phyloP scores from a whole-genome alignment of 2,797 vertebrate species.

The Chiloscyllium punctatum region DNA sequence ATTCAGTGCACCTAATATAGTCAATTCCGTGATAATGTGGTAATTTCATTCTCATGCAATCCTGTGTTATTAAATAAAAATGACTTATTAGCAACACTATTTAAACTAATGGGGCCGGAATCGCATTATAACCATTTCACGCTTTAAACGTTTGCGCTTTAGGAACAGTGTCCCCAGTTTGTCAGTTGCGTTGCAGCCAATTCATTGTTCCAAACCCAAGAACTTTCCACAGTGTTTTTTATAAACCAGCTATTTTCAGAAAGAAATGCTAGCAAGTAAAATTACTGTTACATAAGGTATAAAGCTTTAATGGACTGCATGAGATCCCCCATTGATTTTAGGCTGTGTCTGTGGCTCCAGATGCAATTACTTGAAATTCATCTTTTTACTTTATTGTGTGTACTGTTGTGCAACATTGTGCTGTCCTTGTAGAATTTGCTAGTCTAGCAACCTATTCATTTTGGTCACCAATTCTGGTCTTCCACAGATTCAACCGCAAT shows the following conservation, averaged over 20 bases:
- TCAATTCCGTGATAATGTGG: no score
- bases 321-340: background rate
- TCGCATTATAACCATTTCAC: no score
- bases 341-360: background rate
- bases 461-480: constrained; percentile 26
- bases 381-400: background rate
- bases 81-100: no score
- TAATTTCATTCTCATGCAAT: no score
- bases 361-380: background rate
- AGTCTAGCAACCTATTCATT: background rate
- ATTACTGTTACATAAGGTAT: background rate
- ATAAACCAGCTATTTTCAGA: background rate
- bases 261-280: background rate
- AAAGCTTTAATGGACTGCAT: background rate
- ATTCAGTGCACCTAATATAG: background rate
- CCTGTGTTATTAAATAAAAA: no score
- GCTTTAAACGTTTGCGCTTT: no score
- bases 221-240: background rate
- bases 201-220: background rate
- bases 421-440: background rate
- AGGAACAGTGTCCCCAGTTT: no score
- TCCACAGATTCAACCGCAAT: background rate
- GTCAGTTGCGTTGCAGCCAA: no score
- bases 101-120: no score
- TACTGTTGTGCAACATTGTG: background rate